Conservation (phyloP, 2,113 vertebrate species). For the Chamaea fasciata region DNA sequence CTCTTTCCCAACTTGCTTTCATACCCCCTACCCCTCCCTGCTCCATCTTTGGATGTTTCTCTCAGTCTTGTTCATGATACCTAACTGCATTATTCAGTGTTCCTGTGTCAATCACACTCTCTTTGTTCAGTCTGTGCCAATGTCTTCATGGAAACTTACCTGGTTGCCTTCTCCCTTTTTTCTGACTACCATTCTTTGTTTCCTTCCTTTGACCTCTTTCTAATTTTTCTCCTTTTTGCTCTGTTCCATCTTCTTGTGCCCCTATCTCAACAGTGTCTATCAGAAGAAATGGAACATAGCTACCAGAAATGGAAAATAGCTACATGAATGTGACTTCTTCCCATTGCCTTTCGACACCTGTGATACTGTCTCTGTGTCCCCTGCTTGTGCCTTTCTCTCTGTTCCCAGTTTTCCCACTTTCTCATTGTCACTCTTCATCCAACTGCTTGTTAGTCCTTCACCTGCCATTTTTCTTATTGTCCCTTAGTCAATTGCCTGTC, state of each 20-base stretch:
- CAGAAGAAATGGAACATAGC: neutral
- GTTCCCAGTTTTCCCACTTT: neutral
- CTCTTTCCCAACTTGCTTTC: neutral
- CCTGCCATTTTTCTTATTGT: neutral
- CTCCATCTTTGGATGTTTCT: neutral
- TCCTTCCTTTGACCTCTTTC: neutral
- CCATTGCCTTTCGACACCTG: neutral
- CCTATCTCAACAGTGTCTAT: neutral
- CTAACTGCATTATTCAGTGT: neutral
- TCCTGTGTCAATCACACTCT: neutral
- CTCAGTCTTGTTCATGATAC: neutral
- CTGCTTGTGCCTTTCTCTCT: neutral
- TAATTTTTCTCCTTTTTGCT: neutral
- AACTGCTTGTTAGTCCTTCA: neutral
- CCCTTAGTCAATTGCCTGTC: neutral
- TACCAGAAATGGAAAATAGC: neutral
- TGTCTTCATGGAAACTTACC: neutral
- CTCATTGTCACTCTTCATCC: neutral
- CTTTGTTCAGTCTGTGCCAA: neutral
- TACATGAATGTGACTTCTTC: neutral
- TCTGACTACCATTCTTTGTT: neutral
- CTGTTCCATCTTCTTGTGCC: neutral
- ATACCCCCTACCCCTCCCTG: rapidly evolving
- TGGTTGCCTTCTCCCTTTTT: neutral
- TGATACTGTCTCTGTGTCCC: neutral